Evolutionary conservation across 2,888 invertebrate species (phyloP).

Genomic region (Ochropleura leucogaster): DNA sequence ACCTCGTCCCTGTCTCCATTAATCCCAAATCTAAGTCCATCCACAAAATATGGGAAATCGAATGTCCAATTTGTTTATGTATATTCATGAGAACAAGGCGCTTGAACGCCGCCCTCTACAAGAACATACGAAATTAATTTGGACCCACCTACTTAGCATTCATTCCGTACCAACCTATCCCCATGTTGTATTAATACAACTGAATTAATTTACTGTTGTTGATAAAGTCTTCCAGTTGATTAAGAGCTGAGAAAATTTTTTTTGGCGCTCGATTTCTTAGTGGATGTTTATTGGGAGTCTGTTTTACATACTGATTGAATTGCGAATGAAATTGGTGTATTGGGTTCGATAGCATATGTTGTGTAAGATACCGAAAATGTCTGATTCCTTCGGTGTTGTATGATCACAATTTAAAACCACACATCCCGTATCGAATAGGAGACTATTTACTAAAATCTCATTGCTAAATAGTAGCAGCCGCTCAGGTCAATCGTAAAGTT

Average conservation of each 20-base stretch:
- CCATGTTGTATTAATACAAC: conserved; percentile 74
- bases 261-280: conserved; percentile 43
- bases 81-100: conserved; percentile 71
- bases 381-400: not conserved
- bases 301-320: conserved; percentile 56
- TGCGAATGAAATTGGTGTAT: conserved; percentile 8
- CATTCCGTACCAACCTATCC: conserved; percentile 74
- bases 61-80: conserved; percentile 68
- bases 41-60: conserved; percentile 57
- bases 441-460: not conserved
- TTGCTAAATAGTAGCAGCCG: too few relatives aligned
- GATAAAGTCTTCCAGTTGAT: conserved; percentile 65
- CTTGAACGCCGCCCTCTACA: conserved; percentile 73
- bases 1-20: not conserved
- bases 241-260: conserved; percentile 56
- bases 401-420: not conserved
- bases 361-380: not conserved
- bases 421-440: not conserved
- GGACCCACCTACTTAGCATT: conserved; percentile 80
- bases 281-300: conserved; percentile 26
- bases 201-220: conserved; percentile 73
- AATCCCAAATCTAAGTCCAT: conserved; percentile 36
- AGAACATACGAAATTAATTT: conserved; percentile 81
- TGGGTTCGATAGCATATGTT: conserved; percentile 3
- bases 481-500: too few relatives aligned